Percentiles rank a stretch among this genome's conserved stretches.
phyloP scores from a whole-genome alignment of 2,888 invertebrate species.

The Lydus trimaculatus region DNA sequence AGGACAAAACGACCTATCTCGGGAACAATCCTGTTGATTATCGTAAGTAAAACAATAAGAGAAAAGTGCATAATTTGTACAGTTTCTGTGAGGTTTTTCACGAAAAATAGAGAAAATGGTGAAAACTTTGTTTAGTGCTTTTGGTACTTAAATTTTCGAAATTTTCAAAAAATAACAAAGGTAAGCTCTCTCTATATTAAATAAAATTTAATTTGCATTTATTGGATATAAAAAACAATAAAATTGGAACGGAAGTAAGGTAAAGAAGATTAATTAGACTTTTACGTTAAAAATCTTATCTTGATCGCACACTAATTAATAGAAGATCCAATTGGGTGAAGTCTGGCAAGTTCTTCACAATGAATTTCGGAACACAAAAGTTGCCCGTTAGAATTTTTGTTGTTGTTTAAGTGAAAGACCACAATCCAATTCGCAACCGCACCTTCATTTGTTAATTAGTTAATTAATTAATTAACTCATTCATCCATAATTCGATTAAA shows the following conservation, averaged over 20 bases:
- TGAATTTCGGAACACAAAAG: not conserved
- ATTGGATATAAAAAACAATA: too few species aligned
- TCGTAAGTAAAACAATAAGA: not conserved
- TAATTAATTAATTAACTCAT: not conserved
- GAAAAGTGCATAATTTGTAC: not conserved
- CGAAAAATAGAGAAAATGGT: not conserved
- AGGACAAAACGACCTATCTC: conserved; percentile 25
- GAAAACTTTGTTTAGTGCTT: not conserved
- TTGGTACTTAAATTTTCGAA: not conserved
- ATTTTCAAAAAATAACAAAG: not conserved
- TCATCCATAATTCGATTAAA: too few species aligned
- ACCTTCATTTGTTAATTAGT: not conserved
- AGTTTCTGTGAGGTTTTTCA: not conserved
- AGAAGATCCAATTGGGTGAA: not conserved
- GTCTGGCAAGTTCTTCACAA: not conserved
- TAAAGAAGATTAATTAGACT: not conserved
- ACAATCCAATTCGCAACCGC: not conserved
- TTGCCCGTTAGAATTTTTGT: not conserved
- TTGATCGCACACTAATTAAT: not conserved
- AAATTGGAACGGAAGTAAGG: not conserved
- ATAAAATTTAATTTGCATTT: too few species aligned
- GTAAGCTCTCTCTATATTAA: too few species aligned
- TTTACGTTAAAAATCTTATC: not conserved
- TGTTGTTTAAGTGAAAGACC: not conserved
- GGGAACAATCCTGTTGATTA: not conserved